Base-by-base conservation (phyloP, 2,888 invertebrate species). In the Gandaritis pyraliata region DNA sequence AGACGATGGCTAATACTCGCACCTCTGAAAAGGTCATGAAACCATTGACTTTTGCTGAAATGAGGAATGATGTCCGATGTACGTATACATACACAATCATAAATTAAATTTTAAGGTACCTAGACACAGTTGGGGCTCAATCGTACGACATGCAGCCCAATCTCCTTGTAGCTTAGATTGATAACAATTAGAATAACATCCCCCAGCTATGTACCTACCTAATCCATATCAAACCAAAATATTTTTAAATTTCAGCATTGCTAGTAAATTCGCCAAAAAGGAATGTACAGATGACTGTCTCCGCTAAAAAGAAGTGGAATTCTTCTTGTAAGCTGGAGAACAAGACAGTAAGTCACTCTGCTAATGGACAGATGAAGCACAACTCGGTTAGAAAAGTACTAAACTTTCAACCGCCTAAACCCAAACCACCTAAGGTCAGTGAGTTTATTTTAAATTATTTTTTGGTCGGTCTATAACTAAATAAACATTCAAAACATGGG, bases 321-420 rank as follows among this genome's bases (percentile, higher is more conserved):
- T 85, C 87, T 0, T 90, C 91, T 15, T 76, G 87, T 0, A 92
- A 91, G 72, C 70, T 89, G 23, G 84, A 85, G 7, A 76, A 76
- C 18, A 88, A 85, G 72, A 81, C 67, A 18, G 74, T 85, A 18
- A 87, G 79, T 68, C 82, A 81, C 51, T 87, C 84, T 46, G 78
- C 76, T 7, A 77, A 85, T 61, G 84, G 81, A 1, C 80, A 83
- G 23, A 68, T 83, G 60, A 85, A 81, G 64, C 66, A 82, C 56
- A 82, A 82, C 66, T 70, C 84, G 54, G 89, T 86, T 1, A 78
- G 87, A 68, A 91, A 92, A 83, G 81, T 84, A n/a, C 78, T 90
- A 0, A 82, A 87, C 59, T 89, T 89, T 71, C 86, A 86, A 65
- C 71, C 76, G 61, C 68, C 81, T 1, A 85, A 79, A 61, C 73